phyloP scores from a whole-genome alignment of 2,888 invertebrate species.

The Hesperia comma region DNA sequence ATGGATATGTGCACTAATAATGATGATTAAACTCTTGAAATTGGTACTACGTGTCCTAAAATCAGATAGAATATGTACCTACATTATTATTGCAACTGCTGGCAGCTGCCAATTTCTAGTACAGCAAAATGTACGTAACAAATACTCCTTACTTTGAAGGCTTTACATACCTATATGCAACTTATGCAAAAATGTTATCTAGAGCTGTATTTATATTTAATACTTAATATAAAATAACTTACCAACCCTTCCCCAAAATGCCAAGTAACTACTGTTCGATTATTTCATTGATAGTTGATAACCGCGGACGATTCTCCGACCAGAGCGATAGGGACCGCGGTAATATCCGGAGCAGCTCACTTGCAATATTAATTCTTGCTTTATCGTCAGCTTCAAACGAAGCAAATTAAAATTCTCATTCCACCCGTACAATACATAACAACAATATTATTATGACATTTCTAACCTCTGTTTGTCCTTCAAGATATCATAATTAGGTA shows the following conservation, averaged over 20 bases:
- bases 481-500: too few species aligned
- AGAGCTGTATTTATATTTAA: not conserved
- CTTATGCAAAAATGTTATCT: too few species aligned
- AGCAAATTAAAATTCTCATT: not conserved
- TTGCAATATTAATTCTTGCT: not conserved
- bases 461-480: conserved; percentile 16
- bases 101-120: too few species aligned
- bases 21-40: too few species aligned
- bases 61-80: too few species aligned
- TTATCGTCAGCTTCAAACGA: conserved; percentile 8
- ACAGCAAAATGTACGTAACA: too few species aligned
- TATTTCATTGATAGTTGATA: not conserved
- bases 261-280: not conserved
- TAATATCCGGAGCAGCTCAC: not conserved
- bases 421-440: conserved; percentile 1
- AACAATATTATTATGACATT: conserved; percentile 15
- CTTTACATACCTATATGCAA: too few species aligned
- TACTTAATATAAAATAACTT: not conserved
- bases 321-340: not conserved
- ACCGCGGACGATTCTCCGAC: not conserved
- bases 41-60: too few species aligned
- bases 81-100: too few species aligned
- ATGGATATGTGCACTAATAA: too few species aligned
- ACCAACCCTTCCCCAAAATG: not conserved
- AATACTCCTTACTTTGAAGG: too few species aligned